These are phyloP conservation scores for Hypercompe scribonia DNA, from an alignment of 2,888 invertebrate species.

Conservation along the genomic window DNA sequence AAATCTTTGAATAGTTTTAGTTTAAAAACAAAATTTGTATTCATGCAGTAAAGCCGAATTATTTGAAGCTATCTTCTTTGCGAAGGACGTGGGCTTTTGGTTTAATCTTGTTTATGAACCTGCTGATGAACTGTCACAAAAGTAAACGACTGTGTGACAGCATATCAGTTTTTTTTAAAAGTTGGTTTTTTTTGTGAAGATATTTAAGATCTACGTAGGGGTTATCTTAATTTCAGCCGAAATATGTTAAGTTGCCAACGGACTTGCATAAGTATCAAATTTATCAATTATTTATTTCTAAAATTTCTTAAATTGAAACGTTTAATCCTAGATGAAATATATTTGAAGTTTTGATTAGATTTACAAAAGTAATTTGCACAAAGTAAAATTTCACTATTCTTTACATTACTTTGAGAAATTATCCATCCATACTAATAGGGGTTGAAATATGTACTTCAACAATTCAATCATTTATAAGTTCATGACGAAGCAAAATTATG, in stretches of 20 bases:
- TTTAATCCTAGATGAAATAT: too few species aligned
- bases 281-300: neutral
- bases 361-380: too few species aligned
- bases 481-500: conserved; percentile 17
- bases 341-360: too few species aligned
- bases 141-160: neutral
- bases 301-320: neutral
- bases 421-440: neutral
- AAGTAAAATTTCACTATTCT: neutral
- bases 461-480: conserved; percentile 19
- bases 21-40: neutral
- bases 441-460: neutral
- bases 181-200: neutral
- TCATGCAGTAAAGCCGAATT: neutral
- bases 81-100: neutral
- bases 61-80: neutral
- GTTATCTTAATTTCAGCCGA: neutral
- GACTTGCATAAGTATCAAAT: too few species aligned
- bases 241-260: too few species aligned
- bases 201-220: neutral
- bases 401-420: neutral
- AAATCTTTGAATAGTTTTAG: neutral
- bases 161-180: neutral
- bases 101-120: neutral
- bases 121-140: neutral